These are phyloP conservation scores for Microchirus variegatus DNA, from an alignment of 2,797 vertebrate species.

Conservation along the genomic window DNA sequence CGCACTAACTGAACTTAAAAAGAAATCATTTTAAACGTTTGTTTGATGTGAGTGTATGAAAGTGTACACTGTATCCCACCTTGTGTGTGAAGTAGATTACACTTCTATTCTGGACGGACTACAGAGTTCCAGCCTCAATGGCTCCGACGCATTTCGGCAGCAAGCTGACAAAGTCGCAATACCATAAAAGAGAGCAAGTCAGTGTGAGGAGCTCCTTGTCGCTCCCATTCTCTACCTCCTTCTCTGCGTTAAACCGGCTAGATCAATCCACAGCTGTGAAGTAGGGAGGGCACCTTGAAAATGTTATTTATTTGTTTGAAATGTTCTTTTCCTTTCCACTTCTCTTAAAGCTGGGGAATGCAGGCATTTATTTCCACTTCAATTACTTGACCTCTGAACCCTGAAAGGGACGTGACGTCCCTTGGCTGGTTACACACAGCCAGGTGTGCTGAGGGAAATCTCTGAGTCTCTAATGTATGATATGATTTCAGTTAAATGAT, in stretches of 20 bases:
- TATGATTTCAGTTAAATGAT: slow-evolving; percentile 48
- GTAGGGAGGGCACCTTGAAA: slow-evolving; percentile 80
- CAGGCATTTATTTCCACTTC: slow-evolving; percentile 79
- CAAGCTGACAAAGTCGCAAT: slow-evolving; percentile 64
- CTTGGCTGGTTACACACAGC: slow-evolving; percentile 42
- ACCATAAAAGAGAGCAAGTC: slow-evolving; percentile 57
- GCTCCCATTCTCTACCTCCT: slow-evolving; percentile 54
- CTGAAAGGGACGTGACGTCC: slow-evolving; percentile 32
- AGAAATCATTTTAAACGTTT: slow-evolving; percentile 33
- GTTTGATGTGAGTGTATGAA: slow-evolving; percentile 20
- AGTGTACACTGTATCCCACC: slow-evolving; percentile 7
- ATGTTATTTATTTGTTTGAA: slow-evolving; percentile 81
- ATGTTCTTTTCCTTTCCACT: slow-evolving; percentile 72
- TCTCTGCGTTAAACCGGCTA: slow-evolving; percentile 53
- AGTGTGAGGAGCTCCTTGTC: neutral
- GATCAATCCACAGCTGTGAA: slow-evolving; percentile 78
- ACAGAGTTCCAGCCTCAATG: slow-evolving; percentile 18
- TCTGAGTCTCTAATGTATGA: slow-evolving; percentile 18
- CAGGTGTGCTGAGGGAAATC: slow-evolving; percentile 55
- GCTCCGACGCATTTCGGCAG: too few species aligned
- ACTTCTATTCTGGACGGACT: slow-evolving; percentile 46
- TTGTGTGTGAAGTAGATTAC: slow-evolving; percentile 47
- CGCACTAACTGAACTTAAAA: slow-evolving; percentile 35
- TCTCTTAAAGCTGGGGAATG: slow-evolving; percentile 69
- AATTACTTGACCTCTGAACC: slow-evolving; percentile 76